A percentile compares a stretch with the other conserved stretches of the same genome.
Conservation (phyloP, 2,113 vertebrate genomes). For the Poecilia latipinna region DNA sequence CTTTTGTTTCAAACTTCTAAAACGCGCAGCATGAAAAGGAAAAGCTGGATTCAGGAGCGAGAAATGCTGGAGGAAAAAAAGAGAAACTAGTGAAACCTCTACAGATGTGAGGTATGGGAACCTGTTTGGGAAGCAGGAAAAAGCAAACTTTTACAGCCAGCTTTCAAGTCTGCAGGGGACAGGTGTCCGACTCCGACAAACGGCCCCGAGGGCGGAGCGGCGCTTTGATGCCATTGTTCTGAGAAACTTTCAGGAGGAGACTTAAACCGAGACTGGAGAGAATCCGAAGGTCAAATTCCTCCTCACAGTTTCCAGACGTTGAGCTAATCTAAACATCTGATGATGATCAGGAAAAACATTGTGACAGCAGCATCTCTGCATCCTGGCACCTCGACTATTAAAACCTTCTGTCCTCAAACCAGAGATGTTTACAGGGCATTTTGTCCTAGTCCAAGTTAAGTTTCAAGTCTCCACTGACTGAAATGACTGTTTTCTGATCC, state of each 20-base stretch:
- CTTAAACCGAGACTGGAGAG: neutral
- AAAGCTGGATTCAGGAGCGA: neutral
- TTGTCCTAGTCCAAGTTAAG: neutral
- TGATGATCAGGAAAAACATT: neutral
- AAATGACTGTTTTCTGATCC: no score
- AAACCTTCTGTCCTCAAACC: neutral
- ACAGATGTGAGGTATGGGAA: neutral
- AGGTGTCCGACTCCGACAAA: neutral
- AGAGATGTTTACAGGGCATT: neutral
- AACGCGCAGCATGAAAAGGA: neutral
- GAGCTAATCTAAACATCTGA: neutral
- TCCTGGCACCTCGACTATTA: neutral
- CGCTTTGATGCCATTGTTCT: constrained; percentile 41
- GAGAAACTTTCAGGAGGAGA: neutral
- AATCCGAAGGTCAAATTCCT: neutral
- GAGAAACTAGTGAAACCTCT: neutral
- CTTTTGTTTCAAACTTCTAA: no score
- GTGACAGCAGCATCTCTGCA: no score
- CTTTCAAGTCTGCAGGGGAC: constrained; percentile 14
- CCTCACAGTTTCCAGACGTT: neutral
- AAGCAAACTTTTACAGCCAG: constrained; percentile 1
- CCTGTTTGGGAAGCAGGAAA: constrained; percentile 8
- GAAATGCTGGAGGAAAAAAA: neutral
- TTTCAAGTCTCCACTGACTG: neutral
- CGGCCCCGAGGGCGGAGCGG: neutral